Conservation (phyloP, 53 echinoderm and acorn worm species). For the Hippasteria phrygiana region DNA sequence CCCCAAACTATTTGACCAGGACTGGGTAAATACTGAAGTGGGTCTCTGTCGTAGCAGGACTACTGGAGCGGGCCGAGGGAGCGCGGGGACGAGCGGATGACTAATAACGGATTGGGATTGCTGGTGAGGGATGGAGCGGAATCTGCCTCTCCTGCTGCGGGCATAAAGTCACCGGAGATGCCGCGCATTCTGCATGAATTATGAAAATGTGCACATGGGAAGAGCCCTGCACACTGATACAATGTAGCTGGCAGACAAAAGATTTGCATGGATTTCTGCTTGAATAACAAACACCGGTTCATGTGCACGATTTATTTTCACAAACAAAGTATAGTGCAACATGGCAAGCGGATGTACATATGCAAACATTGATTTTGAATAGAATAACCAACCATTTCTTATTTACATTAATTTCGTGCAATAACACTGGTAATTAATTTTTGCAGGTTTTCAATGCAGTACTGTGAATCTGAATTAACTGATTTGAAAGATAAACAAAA, state of each 20-base stretch:
- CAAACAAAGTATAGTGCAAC: too few species aligned
- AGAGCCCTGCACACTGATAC: background rate
- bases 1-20: constrained; percentile 42
- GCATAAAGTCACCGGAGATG: constrained; percentile 29
- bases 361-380: too few species aligned
- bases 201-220: constrained; percentile 50
- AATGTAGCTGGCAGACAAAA: background rate
- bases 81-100: background rate
- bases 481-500: too few species aligned
- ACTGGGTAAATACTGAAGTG: background rate
- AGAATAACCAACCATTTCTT: too few species aligned
- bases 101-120: constrained; percentile 5
- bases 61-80: background rate
- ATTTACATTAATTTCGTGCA: too few species aligned
- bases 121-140: background rate
- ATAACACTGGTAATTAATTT: too few species aligned
- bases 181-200: constrained; percentile 47
- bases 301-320: too few species aligned
- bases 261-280: background rate
- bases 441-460: too few species aligned
- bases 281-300: too few species aligned
- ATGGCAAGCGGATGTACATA: too few species aligned
- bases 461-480: too few species aligned
- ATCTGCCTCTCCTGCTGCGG: background rate
- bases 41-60: background rate